Percentiles rank a stretch among this genome's conserved stretches.
These are phyloP conservation scores for Gymnodraco acuticeps DNA, from an alignment of 2,797 vertebrate genomes.

Conservation along the genomic window DNA sequence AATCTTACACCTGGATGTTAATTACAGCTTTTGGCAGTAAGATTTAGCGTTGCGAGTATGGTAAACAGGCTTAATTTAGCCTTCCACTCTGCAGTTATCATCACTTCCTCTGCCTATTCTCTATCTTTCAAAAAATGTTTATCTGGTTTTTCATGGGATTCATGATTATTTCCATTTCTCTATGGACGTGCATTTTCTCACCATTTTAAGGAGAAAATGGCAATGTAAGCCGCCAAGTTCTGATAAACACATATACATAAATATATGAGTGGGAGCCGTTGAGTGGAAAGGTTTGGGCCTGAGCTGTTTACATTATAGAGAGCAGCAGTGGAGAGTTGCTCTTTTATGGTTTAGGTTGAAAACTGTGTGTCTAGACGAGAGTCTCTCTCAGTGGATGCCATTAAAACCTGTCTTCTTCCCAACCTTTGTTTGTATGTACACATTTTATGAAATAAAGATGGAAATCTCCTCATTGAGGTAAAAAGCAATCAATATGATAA, in stretches of 20 bases:
- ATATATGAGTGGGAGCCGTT: conserved; percentile 74
- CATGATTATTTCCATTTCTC: conserved; percentile 71
- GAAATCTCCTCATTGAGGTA: conserved; percentile 68
- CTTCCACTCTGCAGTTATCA: conserved; percentile 33
- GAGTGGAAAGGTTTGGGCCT: conserved; percentile 73
- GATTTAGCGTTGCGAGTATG: conserved; percentile 14
- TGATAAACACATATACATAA: conserved; percentile 84
- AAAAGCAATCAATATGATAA: conserved; percentile 86
- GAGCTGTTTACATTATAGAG: conserved; percentile 73
- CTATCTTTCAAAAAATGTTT: conserved; percentile 17
- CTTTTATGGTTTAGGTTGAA: conserved; percentile 62
- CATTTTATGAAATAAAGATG: conserved; percentile 71
- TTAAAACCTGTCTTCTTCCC: conserved; percentile 58
- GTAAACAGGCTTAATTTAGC: conserved; percentile 47
- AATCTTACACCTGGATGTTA: conserved; percentile 15
- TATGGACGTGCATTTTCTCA: conserved; percentile 70
- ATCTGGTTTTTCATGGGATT: conserved; percentile 65
- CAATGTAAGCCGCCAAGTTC: conserved; percentile 72
- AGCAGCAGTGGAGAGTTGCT: conserved; percentile 56
- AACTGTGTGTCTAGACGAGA: conserved; percentile 56
- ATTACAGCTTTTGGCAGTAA: conserved; percentile 37
- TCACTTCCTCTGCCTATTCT: conserved; percentile 39
- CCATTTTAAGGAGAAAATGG: conserved; percentile 77
- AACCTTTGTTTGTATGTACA: conserved; percentile 65
- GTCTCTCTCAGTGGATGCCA: conserved; percentile 59